These are phyloP conservation scores for Plutomurus gul DNA, from an alignment of 1,140 invertebrate species.

Conservation along the genomic window DNA sequence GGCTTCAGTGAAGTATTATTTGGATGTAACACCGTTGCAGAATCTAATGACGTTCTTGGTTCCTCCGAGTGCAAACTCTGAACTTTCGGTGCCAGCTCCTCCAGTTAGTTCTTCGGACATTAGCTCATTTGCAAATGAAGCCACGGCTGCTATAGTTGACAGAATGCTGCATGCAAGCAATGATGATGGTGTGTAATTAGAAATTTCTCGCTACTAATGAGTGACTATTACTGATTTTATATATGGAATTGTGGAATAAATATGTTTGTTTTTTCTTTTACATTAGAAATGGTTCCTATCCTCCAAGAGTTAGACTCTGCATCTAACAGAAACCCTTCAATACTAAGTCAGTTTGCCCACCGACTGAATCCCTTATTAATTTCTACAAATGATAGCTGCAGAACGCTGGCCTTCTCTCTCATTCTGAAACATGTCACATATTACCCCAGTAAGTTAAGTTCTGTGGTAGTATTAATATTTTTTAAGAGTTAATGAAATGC, in stretches of 20 bases:
- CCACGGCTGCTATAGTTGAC: constrained; percentile 34
- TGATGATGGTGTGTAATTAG: constrained; percentile 43
- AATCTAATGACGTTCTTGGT: constrained; percentile 44
- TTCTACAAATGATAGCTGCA: constrained; percentile 66
- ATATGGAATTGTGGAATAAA: not conserved
- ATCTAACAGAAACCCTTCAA: constrained; percentile 68
- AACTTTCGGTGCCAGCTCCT: constrained; percentile 26
- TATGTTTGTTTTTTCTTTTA: constrained; percentile 35
- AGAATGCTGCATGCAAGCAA: constrained; percentile 54
- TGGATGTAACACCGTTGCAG: constrained; percentile 43
- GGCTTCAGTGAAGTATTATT: constrained; percentile 43
- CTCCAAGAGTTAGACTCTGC: constrained; percentile 74
- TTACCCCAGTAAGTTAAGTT: constrained; percentile 61
- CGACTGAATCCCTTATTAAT: constrained; percentile 66
- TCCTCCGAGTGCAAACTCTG: constrained; percentile 29
- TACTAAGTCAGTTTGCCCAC: constrained; percentile 70
- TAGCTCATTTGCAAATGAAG: not conserved
- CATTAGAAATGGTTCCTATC: constrained; percentile 66
- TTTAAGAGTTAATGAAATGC: constrained; percentile 34
- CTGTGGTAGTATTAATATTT: constrained; percentile 45
- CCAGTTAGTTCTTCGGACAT: not conserved
- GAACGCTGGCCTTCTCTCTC: constrained; percentile 68
- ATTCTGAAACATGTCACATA: constrained; percentile 69
- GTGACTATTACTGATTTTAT: not conserved
- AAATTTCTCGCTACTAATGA: not conserved